A percentile compares a stretch with the other conserved stretches of the same genome.
Conservation (phyloP, 2,888 invertebrate species). For the Gnatocerus cornutus region DNA sequence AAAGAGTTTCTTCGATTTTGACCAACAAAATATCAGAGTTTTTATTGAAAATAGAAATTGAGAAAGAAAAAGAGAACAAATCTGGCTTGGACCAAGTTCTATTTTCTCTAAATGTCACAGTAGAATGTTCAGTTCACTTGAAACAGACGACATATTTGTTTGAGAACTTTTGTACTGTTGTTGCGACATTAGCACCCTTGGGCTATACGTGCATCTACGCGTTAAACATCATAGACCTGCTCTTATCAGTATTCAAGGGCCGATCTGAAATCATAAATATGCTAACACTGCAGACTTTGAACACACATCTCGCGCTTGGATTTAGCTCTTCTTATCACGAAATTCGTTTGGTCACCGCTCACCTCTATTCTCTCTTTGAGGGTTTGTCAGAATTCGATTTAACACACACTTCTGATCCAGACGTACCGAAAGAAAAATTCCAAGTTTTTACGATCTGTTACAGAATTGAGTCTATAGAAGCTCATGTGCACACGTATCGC, state of each 20-base stretch:
- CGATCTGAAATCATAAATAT: constrained; percentile 69
- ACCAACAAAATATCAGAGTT: constrained; percentile 54
- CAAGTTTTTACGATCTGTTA: constrained; percentile 80
- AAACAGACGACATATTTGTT: constrained; percentile 72
- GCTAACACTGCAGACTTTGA: constrained; percentile 71
- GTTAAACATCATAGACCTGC: constrained; percentile 74
- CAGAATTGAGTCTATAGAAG: constrained; percentile 80
- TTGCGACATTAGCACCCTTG: constrained; percentile 71
- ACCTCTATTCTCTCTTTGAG: constrained; percentile 82
- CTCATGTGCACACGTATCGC: constrained; percentile 86
- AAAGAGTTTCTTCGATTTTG: constrained; percentile 58
- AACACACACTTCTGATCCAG: constrained; percentile 61
- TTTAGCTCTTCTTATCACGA: constrained; percentile 81
- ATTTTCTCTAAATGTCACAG: constrained; percentile 74
- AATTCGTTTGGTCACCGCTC: constrained; percentile 82
- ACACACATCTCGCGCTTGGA: constrained; percentile 75
- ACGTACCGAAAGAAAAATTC: constrained; percentile 71
- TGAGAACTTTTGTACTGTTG: constrained; percentile 70
- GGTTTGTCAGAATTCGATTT: constrained; percentile 73
- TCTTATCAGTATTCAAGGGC: constrained; percentile 72
- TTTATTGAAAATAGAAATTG: constrained; percentile 50
- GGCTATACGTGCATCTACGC: constrained; percentile 72
- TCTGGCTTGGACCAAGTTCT: constrained; percentile 60
- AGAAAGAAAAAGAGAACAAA: constrained; percentile 16
- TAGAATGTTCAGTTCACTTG: constrained; percentile 77